phyloP scores from a whole-genome alignment of 1,140 invertebrate species.

The Scylla paramamosain region DNA sequence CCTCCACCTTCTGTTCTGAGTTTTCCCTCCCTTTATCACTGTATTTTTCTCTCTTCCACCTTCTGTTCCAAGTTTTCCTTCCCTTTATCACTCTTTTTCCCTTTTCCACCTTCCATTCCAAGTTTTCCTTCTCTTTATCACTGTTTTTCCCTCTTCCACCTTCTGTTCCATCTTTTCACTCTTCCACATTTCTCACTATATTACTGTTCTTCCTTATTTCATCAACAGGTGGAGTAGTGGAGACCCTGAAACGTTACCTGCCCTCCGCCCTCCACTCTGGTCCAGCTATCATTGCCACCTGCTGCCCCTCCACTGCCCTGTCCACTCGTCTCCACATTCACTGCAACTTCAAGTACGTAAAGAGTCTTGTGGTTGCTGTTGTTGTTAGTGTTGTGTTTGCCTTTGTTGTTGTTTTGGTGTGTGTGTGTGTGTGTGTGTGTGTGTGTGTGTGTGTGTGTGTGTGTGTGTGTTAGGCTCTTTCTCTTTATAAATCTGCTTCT shows the following conservation, averaged over 20 bases:
- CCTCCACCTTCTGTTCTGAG: neutral
- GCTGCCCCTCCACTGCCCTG: slow-evolving; percentile 62
- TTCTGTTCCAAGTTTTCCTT: neutral
- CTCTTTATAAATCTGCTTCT: neutral
- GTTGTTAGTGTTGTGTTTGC: neutral
- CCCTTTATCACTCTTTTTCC: no score
- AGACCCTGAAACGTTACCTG: slow-evolving; percentile 64
- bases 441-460: neutral
- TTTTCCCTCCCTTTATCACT: neutral
- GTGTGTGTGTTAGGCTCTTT: neutral
- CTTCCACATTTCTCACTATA: no score
- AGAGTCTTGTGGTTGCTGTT: neutral
- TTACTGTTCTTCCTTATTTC: no score
- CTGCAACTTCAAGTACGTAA: slow-evolving; percentile 64
- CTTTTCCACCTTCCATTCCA: no score
- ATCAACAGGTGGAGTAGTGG: slow-evolving; percentile 62
- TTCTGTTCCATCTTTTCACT: neutral
- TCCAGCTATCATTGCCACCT: slow-evolving; percentile 70
- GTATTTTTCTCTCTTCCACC: neutral
- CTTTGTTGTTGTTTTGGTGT: neutral
- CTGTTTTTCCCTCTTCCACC: neutral
- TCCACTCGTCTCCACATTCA: slow-evolving; percentile 66
- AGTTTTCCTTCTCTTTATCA: neutral
- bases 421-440: neutral
- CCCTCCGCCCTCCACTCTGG: slow-evolving; percentile 54